Evolutionary conservation across 1,140 invertebrate genomes (phyloP).

Genomic region (Hetaerina americana): DNA sequence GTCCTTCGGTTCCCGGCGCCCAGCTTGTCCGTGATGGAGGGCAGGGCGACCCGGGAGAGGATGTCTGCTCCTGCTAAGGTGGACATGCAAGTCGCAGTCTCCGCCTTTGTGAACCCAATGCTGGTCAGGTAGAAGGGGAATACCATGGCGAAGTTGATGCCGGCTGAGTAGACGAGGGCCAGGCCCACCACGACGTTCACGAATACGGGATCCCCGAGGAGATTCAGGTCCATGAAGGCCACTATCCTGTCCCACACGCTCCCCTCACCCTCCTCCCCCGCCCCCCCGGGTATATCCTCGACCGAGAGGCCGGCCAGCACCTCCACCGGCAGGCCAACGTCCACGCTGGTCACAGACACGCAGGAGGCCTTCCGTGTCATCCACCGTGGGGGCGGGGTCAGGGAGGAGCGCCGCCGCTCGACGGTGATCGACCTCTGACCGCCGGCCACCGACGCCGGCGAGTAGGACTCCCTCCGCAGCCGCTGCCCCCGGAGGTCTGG

Average conservation of each 20-base stretch:
- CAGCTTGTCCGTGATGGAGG: constrained; percentile 52
- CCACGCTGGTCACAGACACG: constrained; percentile 35
- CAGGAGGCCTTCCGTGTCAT: neutral
- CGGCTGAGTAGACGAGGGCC: constrained; percentile 56
- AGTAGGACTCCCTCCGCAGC: too few relatives aligned
- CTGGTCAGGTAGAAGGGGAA: constrained; percentile 55
- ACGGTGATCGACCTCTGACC: neutral
- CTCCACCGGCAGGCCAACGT: constrained; percentile 18
- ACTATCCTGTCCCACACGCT: neutral
- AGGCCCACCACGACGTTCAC: constrained; percentile 54
- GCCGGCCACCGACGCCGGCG: neutral
- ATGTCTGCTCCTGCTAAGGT: constrained; percentile 59
- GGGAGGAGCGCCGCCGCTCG: neutral
- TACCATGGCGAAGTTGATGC: constrained; percentile 60
- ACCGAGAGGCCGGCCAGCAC: neutral
- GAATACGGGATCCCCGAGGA: constrained; percentile 48
- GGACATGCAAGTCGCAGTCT: constrained; percentile 53
- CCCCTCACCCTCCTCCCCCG: neutral
- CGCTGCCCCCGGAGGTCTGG: neutral
- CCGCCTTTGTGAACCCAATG: constrained; percentile 46
- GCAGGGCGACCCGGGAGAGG: constrained; percentile 48
- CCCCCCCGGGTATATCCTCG: neutral
- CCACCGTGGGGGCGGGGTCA: neutral
- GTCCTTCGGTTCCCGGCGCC: constrained; percentile 45
- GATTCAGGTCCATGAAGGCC: constrained; percentile 35